Evolutionary conservation across 2,888 invertebrate species (phyloP).

Genomic region (Nesidiocoris tenuis): DNA sequence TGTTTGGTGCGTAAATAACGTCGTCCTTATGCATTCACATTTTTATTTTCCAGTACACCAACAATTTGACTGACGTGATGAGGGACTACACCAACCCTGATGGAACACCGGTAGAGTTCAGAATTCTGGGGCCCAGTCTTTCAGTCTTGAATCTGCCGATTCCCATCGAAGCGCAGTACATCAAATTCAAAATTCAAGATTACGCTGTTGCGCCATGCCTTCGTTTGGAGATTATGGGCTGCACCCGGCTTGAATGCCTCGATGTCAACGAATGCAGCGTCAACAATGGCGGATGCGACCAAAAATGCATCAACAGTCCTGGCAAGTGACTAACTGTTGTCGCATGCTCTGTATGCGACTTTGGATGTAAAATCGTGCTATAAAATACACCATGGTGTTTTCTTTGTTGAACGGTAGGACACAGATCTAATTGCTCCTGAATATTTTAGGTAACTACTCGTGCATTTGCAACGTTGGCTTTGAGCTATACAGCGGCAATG

Average conservation of each 20-base stretch:
- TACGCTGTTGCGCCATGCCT: slow-evolving; percentile 86
- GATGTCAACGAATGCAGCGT: slow-evolving; percentile 85
- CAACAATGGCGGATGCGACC: slow-evolving; percentile 89
- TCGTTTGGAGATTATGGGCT: slow-evolving; percentile 89
- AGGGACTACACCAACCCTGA: slow-evolving; percentile 91
- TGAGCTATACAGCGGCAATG: slow-evolving; percentile 82
- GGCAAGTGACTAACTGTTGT: slow-evolving; percentile 60
- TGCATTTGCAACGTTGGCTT: slow-evolving; percentile 90
- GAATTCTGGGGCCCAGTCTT: slow-evolving; percentile 84
- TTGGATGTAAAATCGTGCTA: too few relatives aligned
- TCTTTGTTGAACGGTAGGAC: too few relatives aligned
- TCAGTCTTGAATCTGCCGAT: slow-evolving; percentile 86
- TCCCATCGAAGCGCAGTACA: slow-evolving; percentile 85
- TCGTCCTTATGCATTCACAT: slow-evolving; percentile 49
- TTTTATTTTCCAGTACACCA: slow-evolving; percentile 67
- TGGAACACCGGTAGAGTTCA: slow-evolving; percentile 88
- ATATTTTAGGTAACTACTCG: slow-evolving; percentile 58
- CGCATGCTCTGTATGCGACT: too few relatives aligned
- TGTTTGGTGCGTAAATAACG: neutral
- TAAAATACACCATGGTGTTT: too few relatives aligned
- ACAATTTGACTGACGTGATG: slow-evolving; percentile 83
- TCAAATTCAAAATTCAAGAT: slow-evolving; percentile 82
- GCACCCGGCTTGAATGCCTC: slow-evolving; percentile 81
- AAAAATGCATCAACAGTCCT: slow-evolving; percentile 80
- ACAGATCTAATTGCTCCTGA: too few relatives aligned